phyloP scores from a whole-genome alignment of 2,888 invertebrate species.

The Pseudococcus viburni region DNA sequence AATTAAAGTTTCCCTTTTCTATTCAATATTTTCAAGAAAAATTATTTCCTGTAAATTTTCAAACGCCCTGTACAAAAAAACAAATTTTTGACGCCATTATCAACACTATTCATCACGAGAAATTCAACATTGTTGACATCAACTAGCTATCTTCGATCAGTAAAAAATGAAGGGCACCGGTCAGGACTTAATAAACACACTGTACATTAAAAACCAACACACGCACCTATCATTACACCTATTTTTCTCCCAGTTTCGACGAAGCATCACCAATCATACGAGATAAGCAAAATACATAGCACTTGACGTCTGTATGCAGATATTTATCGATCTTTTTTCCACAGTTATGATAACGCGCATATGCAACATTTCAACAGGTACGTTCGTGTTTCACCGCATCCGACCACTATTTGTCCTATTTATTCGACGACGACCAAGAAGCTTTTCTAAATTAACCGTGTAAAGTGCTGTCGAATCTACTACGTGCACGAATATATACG shows the following conservation, averaged over 20 bases:
- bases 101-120: too few relatives aligned
- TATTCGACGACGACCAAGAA: slow-evolving; percentile 13
- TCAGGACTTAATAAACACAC: too few relatives aligned
- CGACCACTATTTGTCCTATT: slow-evolving; percentile 16
- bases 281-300: too few relatives aligned
- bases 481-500: not conserved
- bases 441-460: slow-evolving; percentile 40
- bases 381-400: slow-evolving; percentile 9
- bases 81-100: too few relatives aligned
- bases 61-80: too few relatives aligned
- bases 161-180: too few relatives aligned
- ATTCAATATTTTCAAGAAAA: too few relatives aligned
- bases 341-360: slow-evolving; percentile 19
- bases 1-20: too few relatives aligned
- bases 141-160: too few relatives aligned
- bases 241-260: not conserved
- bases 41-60: too few relatives aligned
- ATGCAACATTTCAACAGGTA: slow-evolving; percentile 41
- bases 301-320: not conserved
- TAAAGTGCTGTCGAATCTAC: not conserved
- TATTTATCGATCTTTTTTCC: slow-evolving; percentile 25
- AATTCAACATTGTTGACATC: too few relatives aligned
- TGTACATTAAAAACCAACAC: not conserved
- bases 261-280: not conserved
- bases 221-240: not conserved